phyloP scores from a whole-genome alignment of 2,797 vertebrate species.

The Amphiprion clarkii region DNA sequence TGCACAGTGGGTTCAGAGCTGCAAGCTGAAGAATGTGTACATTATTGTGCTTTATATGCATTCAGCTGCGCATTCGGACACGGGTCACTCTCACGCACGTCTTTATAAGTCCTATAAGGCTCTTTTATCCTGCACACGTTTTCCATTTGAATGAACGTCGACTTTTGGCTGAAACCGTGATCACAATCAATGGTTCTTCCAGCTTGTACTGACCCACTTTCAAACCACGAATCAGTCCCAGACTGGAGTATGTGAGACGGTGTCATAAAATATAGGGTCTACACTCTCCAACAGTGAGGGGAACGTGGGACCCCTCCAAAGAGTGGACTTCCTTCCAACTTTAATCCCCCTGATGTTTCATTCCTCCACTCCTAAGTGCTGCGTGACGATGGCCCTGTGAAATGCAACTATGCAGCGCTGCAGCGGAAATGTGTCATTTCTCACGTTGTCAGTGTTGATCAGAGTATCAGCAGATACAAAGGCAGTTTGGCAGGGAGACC shows the following conservation, averaged over 20 bases:
- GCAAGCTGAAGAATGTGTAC: conserved; percentile 26
- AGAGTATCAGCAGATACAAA: conserved; percentile 62
- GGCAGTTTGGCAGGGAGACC: conserved; percentile 63
- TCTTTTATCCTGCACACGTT: conserved; percentile 54
- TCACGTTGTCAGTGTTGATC: conserved; percentile 77
- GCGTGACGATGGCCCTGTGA: conserved; percentile 56
- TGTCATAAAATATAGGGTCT: conserved; percentile 64
- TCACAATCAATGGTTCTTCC: conserved; percentile 55
- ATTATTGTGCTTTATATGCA: conserved; percentile 31
- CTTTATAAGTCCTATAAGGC: conserved; percentile 48
- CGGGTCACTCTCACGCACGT: conserved; percentile 32
- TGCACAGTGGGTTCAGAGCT: conserved; percentile 30
- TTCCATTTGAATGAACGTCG: conserved; percentile 55
- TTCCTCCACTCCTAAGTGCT: conserved; percentile 67
- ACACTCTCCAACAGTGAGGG: conserved; percentile 44
- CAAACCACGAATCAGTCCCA: conserved; percentile 48
- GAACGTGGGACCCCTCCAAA: conserved; percentile 66
- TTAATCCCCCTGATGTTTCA: conserved; percentile 68
- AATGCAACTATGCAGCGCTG: conserved; percentile 54
- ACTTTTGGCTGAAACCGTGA: conserved; percentile 49
- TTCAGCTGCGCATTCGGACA: conserved; percentile 39
- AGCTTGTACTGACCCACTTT: conserved; percentile 71
- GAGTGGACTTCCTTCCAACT: conserved; percentile 71
- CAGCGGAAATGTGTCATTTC: conserved; percentile 76
- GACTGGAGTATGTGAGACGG: conserved; percentile 30